Evolutionary conservation across 2,888 invertebrate species (phyloP), one percentile per base, ranked within the genome.

Genomic region (Loripinus fragilis): DNA sequence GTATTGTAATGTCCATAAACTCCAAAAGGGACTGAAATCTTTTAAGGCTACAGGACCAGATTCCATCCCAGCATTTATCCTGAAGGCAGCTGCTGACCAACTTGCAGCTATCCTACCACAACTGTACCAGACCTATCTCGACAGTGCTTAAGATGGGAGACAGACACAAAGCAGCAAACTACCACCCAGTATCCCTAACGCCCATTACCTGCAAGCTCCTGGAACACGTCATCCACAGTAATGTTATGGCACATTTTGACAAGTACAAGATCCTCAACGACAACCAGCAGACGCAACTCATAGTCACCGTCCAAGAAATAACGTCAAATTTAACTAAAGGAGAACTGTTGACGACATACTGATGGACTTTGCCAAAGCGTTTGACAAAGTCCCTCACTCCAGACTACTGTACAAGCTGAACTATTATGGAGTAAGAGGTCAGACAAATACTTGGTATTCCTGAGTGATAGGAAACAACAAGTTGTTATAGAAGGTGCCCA

Each of bases 311-410:
- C 8, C 70, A 74, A n/a, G 69, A 74, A 20, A 68, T 69, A 25
- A 30, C 74, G 1, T 41, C 69, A 69, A 23, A 8, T 0, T 30
- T 71, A 28, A 42, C 68, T 25, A 17, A 30, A n/a, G 64, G 41
- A 20, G 66, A 55, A 1, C 68, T 67, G 64, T 69, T 8, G 60
- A 73, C 28, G 67, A 60, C 66, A 35, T 71, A 23, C 65, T 77
- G 10, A 60, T 73, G 33, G 77, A 77, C 42, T 73, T 77, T 23
- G 71, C 45, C 7, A 75, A 79, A 30, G 69, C 20, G n/a, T n/a
- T n/a, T n/a, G n/a, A n/a, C n/a, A n/a, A n/a, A n/a, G n/a, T n/a
- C n/a, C n/a, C n/a, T n/a, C n/a, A 73, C 33, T 12, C n/a, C 35
- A 42, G 69, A 12, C 55, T 74, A 33, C 45, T 41, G 33, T 41